Base-by-base conservation (phyloP, 2,888 invertebrate genomes). In the Sinodicranocentrus sp. region DNA sequence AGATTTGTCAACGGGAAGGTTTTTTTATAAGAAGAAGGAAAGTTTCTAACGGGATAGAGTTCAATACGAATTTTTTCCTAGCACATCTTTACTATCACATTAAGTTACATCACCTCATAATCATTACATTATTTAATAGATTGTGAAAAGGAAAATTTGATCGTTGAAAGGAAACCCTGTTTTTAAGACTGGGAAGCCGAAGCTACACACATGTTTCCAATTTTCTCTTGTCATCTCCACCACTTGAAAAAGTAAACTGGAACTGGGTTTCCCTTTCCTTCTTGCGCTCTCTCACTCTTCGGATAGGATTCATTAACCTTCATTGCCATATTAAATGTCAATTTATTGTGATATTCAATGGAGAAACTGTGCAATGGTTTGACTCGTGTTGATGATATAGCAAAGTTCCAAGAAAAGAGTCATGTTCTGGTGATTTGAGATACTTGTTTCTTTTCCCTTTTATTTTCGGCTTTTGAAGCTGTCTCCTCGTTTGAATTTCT, bases 21-120 rank as follows among this genome's bases (percentile, higher is more conserved):
- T n/a, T n/a, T n/a, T n/a, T n/a, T n/a, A n/a, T n/a, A n/a, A n/a
- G n/a, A n/a, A n/a, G n/a, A n/a, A n/a, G n/a, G n/a, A n/a, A n/a
- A n/a, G n/a, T n/a, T n/a, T n/a, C n/a, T n/a, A n/a, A n/a, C n/a
- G n/a, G n/a, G n/a, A n/a, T n/a, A n/a, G n/a, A n/a, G 39, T 39
- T 39, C 13, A 13, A 39, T 39, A 39, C 39, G 13, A 13, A 5
- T 39, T 39, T 39, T 39, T 39, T 39, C 6, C 39, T 39, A 39
- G 72, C 72, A 71, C 65, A 80, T 19, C 72, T 43, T 67, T 80
- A 65, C 44, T 65, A 48, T 73, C 73, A 68, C 67, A 82, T 73
- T 59, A 82, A 68, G 67, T 67, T 73, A 73, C 59, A 82, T 73
- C 82, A 82, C 82, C 82, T 82, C 73, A 82, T 82, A 82, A 73